Base-by-base conservation (phyloP, 2,888 invertebrate genomes). In the Allophyes oxyacanthae region DNA sequence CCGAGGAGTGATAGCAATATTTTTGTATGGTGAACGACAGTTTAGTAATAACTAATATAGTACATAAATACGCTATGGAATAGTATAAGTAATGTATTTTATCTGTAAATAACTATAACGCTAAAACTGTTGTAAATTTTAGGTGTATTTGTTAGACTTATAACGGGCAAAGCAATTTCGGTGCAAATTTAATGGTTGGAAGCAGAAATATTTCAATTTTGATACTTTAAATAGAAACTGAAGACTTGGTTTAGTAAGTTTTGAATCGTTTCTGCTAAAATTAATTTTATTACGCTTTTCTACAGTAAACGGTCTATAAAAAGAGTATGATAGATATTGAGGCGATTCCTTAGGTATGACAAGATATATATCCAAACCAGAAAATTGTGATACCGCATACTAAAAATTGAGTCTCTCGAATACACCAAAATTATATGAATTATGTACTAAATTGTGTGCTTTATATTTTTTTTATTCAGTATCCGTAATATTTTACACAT, bases 391-490 rank as follows among this genome's bases (percentile, higher is more conserved):
- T n/a, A n/a, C n/a, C n/a, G n/a, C n/a, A n/a, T n/a, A n/a, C n/a
- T n/a, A n/a, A n/a, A n/a, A n/a, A n/a, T n/a, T n/a, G n/a, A 40
- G 48, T 20, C 32, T 45, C 15, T 56, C 28, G 41, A 54, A 55
- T 42, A 54, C 38, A 52, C 38, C 25, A 7, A 6, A 45, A 50
- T 53, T 11, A 28, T 10, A 28, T 28, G 46, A 54, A 56, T 63
- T 36, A 64, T 57, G 50, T 67, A 80, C 75, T 77, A 75, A 74
- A 72, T 62, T 49, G 78, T 67, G 77, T 82, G 82, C 79, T 81
- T 82, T 57, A 74, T 76, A 64, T 64, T 58, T 70, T 20, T 69
- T 61, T 74, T 5, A 41, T 40, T 25, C 20, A 72, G 32, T 41
- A 53, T 65, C 51, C 60, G 67, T 70, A 68, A 3, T 62, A 67